A percentile compares a stretch with the other conserved stretches of the same genome.
Evolutionary conservation across 2,888 invertebrate genomes (phyloP).

Genomic region (Quadriops clusia): DNA sequence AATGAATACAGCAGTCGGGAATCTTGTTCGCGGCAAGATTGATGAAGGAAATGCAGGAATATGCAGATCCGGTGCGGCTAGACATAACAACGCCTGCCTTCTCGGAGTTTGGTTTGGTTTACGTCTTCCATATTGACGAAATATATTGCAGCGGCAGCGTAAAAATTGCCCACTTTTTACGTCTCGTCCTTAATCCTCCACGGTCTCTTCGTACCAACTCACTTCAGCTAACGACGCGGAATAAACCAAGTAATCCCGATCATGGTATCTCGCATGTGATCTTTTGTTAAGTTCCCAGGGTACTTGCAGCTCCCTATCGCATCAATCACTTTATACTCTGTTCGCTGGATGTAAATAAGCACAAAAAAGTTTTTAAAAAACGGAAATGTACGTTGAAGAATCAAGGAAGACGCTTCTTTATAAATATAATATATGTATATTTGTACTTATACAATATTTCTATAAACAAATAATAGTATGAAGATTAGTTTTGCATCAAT

Average conservation of each 20-base stretch:
- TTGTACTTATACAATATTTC: too few relatives aligned
- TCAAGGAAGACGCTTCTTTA: too few relatives aligned
- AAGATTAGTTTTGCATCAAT: too few relatives aligned
- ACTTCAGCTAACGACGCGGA: conserved; percentile 7
- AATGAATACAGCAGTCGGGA: too few relatives aligned
- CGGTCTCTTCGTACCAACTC: conserved; percentile 1
- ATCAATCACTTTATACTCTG: conserved; percentile 16
- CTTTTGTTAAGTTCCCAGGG: conserved; percentile 18
- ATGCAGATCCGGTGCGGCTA: conserved; percentile 6
- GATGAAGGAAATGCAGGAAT: conserved; percentile 8
- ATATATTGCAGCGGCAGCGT: too few relatives aligned
- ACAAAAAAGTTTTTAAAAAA: too few relatives aligned
- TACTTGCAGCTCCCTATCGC: conserved; percentile 13
- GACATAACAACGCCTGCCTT: conserved; percentile 4
- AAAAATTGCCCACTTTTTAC: too few relatives aligned
- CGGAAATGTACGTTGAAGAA: too few relatives aligned
- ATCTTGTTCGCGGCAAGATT: conserved; percentile 6
- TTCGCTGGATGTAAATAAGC: conserved; percentile 21
- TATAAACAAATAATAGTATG: too few relatives aligned
- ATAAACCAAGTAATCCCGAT: conserved; percentile 18
- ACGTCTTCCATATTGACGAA: background rate
- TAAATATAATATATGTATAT: too few relatives aligned
- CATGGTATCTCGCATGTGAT: conserved; percentile 18
- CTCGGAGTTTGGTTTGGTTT: conserved; percentile 2
- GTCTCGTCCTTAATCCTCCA: too few relatives aligned